Conservation (phyloP, 2,113 vertebrate genomes). For the Eclectus roratus region DNA sequence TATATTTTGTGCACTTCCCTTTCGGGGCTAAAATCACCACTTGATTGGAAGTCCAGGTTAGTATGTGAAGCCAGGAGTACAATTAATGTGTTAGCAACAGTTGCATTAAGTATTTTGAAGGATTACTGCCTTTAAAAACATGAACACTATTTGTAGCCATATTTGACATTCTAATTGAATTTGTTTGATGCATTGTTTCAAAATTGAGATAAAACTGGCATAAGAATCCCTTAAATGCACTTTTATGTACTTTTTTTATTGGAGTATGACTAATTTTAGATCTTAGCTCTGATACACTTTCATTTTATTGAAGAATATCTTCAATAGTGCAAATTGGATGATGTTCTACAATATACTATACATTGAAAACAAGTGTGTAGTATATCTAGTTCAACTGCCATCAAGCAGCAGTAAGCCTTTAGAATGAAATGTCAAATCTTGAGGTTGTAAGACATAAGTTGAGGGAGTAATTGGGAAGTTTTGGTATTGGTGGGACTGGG, state of each 20-base stretch:
- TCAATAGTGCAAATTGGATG: slow-evolving; percentile 52
- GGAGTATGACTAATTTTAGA: slow-evolving; percentile 73
- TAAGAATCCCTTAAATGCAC: slow-evolving; percentile 74
- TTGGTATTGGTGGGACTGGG: slow-evolving; percentile 56
- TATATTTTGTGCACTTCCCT: slow-evolving; percentile 70
- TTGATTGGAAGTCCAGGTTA: slow-evolving; percentile 73
- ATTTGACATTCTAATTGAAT: slow-evolving; percentile 68
- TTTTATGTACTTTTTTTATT: slow-evolving; percentile 81
- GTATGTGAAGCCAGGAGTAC: slow-evolving; percentile 69
- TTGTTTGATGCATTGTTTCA: slow-evolving; percentile 72
- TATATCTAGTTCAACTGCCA: slow-evolving; percentile 46
- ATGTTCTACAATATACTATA: not conserved
- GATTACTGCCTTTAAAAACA: slow-evolving; percentile 70
- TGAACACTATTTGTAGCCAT: slow-evolving; percentile 67
- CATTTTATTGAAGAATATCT: slow-evolving; percentile 64
- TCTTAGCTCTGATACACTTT: slow-evolving; percentile 69
- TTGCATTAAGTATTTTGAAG: slow-evolving; percentile 69
- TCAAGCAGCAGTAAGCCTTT: slow-evolving; percentile 48
- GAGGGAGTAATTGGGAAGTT: slow-evolving; percentile 50
- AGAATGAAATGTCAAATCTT: slow-evolving; percentile 43
- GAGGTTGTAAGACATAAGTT: slow-evolving; percentile 5
- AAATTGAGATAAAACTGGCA: slow-evolving; percentile 71
- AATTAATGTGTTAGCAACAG: slow-evolving; percentile 72
- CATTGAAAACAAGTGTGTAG: slow-evolving; percentile 32
- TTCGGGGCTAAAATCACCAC: slow-evolving; percentile 67